These are phyloP conservation scores for Chironomus tentans DNA, from an alignment of 2,888 invertebrate species.

Conservation along the genomic window DNA sequence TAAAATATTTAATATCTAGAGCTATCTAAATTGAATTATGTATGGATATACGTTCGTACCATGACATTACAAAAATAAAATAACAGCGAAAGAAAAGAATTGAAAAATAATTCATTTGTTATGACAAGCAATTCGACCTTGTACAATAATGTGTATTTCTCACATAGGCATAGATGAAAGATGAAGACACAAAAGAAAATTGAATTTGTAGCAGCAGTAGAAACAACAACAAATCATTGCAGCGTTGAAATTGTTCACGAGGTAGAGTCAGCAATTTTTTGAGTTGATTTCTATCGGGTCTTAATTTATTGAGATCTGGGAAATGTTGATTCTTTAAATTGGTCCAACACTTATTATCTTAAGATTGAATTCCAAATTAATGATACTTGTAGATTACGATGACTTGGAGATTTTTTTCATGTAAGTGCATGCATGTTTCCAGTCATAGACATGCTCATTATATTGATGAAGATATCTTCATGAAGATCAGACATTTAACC, in stretches of 20 bases:
- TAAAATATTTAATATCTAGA: neutral
- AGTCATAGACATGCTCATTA: too few relatives aligned
- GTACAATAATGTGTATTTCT: neutral
- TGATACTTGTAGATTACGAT: too few relatives aligned
- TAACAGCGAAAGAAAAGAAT: too few relatives aligned
- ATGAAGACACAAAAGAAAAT: neutral
- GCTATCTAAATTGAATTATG: neutral
- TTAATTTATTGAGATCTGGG: neutral
- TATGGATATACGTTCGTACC: neutral
- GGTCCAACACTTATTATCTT: neutral
- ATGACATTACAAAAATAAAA: neutral
- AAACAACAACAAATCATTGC: too few relatives aligned
- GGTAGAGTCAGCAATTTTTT: neutral
- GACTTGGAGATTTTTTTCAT: too few relatives aligned
- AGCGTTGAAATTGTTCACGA: too few relatives aligned
- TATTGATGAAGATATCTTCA: too few relatives aligned
- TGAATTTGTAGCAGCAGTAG: too few relatives aligned
- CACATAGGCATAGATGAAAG: neutral
- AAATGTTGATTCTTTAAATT: neutral
- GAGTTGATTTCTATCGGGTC: neutral
- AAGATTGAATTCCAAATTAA: too few relatives aligned
- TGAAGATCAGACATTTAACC: too few relatives aligned
- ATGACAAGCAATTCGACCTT: neutral
- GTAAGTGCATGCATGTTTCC: too few relatives aligned
- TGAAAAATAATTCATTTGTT: neutral